phyloP scores from a whole-genome alignment of 2,888 invertebrate species.

The Sussaba pulchella region DNA sequence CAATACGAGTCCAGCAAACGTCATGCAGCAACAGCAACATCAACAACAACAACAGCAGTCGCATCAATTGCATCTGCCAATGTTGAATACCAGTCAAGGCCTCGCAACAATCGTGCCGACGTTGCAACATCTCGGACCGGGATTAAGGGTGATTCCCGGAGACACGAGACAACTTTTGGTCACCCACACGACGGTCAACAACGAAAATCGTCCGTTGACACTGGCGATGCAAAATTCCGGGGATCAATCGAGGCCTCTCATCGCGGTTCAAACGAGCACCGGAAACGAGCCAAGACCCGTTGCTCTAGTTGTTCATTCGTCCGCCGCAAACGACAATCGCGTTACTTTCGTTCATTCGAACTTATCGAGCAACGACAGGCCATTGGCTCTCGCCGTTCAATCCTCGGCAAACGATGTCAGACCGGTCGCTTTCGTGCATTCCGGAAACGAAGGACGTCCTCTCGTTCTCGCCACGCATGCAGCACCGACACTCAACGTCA shows the following conservation, averaged over 20 bases:
- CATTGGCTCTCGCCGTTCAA: conserved; percentile 83
- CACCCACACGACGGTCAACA: conserved; percentile 79
- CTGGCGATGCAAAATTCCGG: conserved; percentile 78
- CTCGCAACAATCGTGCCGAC: conserved; percentile 82
- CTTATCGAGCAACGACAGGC: conserved; percentile 82
- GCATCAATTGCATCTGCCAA: conserved; percentile 82
- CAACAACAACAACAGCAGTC: conserved; percentile 71
- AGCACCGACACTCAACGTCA: conserved; percentile 80
- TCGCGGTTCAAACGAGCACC: conserved; percentile 81
- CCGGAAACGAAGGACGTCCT: conserved; percentile 81
- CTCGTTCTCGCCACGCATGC: conserved; percentile 80
- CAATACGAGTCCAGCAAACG: conserved; percentile 73
- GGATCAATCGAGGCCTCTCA: conserved; percentile 79
- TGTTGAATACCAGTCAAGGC: conserved; percentile 82
- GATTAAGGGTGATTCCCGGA: conserved; percentile 81
- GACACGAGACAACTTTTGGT: conserved; percentile 82
- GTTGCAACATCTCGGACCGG: conserved; percentile 81
- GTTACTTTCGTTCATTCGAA: conserved; percentile 83
- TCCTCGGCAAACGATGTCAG: conserved; percentile 81
- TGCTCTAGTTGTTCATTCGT: conserved; percentile 82
- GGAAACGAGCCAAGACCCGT: conserved; percentile 82
- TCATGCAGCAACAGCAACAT: conserved; percentile 67
- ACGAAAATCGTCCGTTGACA: conserved; percentile 79
- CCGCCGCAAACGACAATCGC: conserved; percentile 82
- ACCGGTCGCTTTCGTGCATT: conserved; percentile 82